Percentiles rank a stretch among this genome's conserved stretches.
Evolutionary conservation across 2,888 invertebrate species (phyloP).

Genomic region (Aleiodes leptofemur): DNA sequence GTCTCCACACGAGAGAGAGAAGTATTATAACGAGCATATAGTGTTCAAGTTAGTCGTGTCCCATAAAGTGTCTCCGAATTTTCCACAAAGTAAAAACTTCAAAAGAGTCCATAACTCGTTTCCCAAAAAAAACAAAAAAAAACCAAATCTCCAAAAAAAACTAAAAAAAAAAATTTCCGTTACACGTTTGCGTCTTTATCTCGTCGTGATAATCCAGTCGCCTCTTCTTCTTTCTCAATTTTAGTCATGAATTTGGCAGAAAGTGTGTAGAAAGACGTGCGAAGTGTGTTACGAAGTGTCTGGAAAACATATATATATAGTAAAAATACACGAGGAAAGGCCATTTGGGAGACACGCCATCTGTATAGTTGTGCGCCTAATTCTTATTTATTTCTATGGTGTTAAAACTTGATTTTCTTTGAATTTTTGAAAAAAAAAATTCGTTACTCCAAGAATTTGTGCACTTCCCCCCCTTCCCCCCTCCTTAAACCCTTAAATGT

Average conservation of each 20-base stretch:
- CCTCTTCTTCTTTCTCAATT: no score
- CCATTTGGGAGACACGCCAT: constrained; percentile 59
- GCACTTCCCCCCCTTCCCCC: neutral
- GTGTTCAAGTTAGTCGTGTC: no score
- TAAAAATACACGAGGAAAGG: constrained; percentile 45
- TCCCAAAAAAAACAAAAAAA: no score
- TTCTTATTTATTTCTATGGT: constrained; percentile 29
- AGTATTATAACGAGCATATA: neutral
- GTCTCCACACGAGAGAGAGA: neutral
- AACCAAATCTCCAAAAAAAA: no score
- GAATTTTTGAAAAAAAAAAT: constrained; percentile 44
- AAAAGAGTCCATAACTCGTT: neutral
- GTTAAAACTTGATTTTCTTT: constrained; percentile 29
- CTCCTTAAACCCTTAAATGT: no score
- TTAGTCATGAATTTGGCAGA: constrained; percentile 53
- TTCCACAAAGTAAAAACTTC: neutral
- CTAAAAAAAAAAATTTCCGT: no score
- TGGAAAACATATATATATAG: constrained; percentile 47
- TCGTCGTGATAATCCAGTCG: no score
- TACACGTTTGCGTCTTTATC: no score
- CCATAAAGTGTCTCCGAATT: no score
- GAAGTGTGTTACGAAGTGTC: constrained; percentile 48
- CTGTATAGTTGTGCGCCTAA: constrained; percentile 50
- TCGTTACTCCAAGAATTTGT: constrained; percentile 2
- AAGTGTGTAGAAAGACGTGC: constrained; percentile 55